Conservation (phyloP, 1,140 invertebrate species). For the Sinella curviseta region DNA sequence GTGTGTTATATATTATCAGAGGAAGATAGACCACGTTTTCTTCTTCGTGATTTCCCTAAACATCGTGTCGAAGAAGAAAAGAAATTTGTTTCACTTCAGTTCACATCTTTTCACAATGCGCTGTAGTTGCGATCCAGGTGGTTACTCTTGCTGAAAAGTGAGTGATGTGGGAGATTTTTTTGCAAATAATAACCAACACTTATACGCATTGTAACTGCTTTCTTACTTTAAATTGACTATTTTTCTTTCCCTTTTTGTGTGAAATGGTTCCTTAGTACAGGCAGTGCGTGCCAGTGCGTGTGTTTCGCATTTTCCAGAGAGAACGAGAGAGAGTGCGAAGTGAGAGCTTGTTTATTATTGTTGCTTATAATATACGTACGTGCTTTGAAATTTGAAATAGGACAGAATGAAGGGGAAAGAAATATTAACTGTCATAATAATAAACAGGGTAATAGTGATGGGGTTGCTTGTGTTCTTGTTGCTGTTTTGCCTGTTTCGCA, state of each 20-base stretch:
- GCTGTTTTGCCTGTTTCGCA: not conserved
- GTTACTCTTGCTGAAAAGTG: not conserved
- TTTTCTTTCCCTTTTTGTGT: no score
- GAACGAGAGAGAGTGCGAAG: no score
- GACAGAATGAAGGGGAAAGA: slow-evolving; percentile 18
- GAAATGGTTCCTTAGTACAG: no score
- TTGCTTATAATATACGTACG: not conserved
- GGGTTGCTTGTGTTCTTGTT: not conserved
- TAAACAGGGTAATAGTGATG: not conserved
- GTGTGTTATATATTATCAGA: no score
- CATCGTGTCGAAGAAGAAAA: not conserved
- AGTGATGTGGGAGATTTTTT: not conserved
- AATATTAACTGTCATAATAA: not conserved
- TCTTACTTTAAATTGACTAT: no score
- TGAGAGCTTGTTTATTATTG: not conserved
- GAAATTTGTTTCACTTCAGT: not conserved
- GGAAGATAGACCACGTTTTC: not conserved
- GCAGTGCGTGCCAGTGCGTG: no score
- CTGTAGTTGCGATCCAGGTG: no score
- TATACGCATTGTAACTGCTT: no score
- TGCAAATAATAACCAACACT: not conserved
- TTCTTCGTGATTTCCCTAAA: not conserved
- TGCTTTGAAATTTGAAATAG: not conserved
- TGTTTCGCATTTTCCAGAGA: no score
- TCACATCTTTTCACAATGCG: not conserved